Conservation (phyloP, 2,797 vertebrate species). For the Xenopus petersii region DNA sequence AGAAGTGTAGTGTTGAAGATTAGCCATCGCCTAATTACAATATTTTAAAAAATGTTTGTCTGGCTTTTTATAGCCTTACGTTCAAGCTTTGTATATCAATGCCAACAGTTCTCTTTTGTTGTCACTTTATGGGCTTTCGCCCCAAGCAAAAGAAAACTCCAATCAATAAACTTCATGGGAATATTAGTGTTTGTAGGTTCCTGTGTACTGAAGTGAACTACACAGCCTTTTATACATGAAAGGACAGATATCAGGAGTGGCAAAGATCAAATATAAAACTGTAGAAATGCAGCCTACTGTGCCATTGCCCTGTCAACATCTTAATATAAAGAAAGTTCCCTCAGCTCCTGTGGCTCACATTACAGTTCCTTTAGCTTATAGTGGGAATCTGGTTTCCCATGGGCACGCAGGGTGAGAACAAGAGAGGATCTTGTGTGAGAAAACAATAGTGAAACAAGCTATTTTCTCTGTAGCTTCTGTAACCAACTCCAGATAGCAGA, state of each 20-base stretch:
- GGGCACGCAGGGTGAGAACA: conserved; percentile 21
- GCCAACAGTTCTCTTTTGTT: neutral
- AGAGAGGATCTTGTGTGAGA: conserved; percentile 21
- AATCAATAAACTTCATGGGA: neutral
- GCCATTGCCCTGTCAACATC: conserved; percentile 11
- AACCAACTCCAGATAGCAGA: conserved; percentile 23
- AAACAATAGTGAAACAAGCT: conserved; percentile 17
- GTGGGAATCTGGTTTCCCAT: conserved; percentile 33
- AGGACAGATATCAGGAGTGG: conserved; percentile 5
- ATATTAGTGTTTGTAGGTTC: neutral
- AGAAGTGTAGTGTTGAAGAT: too few relatives aligned
- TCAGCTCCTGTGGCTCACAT: conserved; percentile 35
- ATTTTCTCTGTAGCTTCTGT: conserved; percentile 26
- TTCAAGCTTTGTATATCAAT: neutral
- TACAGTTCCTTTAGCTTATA: conserved; percentile 31
- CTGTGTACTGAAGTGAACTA: neutral
- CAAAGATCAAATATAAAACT: conserved; percentile 12
- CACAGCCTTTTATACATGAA: neutral
- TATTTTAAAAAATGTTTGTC: neutral
- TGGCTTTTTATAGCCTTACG: neutral
- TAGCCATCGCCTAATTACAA: too few relatives aligned
- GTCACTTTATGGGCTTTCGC: conserved; percentile 3
- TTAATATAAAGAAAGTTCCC: neutral
- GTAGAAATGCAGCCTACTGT: conserved; percentile 17
- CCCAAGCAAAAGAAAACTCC: neutral